phyloP scores from a whole-genome alignment of 2,797 vertebrate species.

The Semaprochilodus insignis region DNA sequence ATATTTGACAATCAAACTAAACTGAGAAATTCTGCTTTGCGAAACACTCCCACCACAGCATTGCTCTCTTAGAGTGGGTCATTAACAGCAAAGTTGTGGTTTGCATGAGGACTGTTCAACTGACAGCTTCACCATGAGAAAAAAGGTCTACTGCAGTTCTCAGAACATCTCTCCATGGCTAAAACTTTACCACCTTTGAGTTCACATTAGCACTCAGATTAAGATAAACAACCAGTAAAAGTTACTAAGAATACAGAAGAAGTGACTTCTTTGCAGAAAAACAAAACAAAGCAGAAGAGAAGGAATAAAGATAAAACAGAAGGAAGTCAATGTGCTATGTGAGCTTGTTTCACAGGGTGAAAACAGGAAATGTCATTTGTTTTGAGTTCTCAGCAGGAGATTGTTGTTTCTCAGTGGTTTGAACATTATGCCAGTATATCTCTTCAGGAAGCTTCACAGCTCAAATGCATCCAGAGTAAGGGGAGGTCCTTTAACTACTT shows the following conservation, averaged over 20 bases:
- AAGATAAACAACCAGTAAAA: neutral
- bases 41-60: neutral
- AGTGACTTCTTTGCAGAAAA: neutral
- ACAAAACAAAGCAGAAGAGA: no score
- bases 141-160: neutral
- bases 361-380: slow-evolving; percentile 41
- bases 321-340: slow-evolving; percentile 37
- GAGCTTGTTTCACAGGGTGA: slow-evolving; percentile 3
- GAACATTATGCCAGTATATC: neutral
- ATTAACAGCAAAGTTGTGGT: neutral
- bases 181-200: neutral
- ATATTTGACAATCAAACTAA: no score
- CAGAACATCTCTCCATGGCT: neutral
- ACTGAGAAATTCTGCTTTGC: no score
- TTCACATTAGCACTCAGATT: neutral
- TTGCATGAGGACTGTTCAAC: neutral
- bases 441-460: neutral
- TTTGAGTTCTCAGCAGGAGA: neutral
- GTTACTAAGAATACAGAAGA: neutral
- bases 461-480: neutral
- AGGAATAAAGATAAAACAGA: slow-evolving; percentile 4
- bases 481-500: neutral
- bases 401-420: neutral
- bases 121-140: neutral
- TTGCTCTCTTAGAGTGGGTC: neutral